Percentiles rank a stretch among this genome's conserved stretches.
phyloP scores from a whole-genome alignment of 1,140 invertebrate species.

The Heliconius nattereri region DNA sequence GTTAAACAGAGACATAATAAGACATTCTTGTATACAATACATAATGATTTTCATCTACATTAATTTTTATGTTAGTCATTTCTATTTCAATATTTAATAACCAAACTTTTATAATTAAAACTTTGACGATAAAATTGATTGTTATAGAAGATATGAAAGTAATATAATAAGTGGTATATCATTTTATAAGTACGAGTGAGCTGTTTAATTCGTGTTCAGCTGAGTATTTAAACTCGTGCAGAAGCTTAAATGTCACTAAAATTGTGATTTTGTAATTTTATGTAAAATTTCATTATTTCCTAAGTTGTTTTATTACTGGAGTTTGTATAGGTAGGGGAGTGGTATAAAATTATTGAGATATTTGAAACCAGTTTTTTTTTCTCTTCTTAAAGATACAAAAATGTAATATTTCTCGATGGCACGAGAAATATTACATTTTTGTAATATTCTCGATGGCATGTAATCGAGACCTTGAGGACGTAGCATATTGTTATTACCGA shows the following conservation, averaged over 20 bases:
- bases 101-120: slow-evolving; percentile 21
- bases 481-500: too few species aligned
- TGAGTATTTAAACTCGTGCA: neutral
- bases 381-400: neutral
- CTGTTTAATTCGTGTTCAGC: neutral
- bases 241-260: neutral
- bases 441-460: too few species aligned
- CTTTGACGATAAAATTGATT: slow-evolving; percentile 27
- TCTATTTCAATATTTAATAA: slow-evolving; percentile 31
- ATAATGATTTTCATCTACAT: slow-evolving; percentile 19
- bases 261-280: neutral
- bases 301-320: neutral
- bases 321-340: neutral
- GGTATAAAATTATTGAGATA: neutral
- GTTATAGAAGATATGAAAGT: slow-evolving; percentile 17
- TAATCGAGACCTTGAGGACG: too few species aligned
- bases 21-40: neutral
- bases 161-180: neutral
- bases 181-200: slow-evolving; percentile 1
- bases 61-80: slow-evolving; percentile 20
- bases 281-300: neutral
- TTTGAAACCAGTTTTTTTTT: too few species aligned
- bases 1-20: too few species aligned
- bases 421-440: too few species aligned
- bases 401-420: too few species aligned